These are phyloP conservation scores for Diarsia brunnea DNA, from an alignment of 2,888 invertebrate species.

Conservation along the genomic window DNA sequence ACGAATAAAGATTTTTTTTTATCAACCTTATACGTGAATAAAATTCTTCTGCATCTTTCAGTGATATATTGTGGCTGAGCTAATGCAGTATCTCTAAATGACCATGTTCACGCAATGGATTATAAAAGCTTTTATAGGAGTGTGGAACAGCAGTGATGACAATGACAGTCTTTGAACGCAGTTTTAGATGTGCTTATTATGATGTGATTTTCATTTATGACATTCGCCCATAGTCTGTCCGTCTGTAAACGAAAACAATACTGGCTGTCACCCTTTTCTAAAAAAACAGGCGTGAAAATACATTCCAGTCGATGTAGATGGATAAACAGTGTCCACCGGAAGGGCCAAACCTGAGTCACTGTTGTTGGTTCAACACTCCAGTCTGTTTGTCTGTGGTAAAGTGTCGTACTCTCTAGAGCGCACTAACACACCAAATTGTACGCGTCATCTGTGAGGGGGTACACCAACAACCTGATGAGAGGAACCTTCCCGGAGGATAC, in stretches of 20 bases:
- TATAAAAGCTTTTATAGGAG: background rate
- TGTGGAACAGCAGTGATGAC: background rate
- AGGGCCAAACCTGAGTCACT: constrained; percentile 53
- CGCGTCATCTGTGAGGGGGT: constrained; percentile 15
- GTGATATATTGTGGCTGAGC: background rate
- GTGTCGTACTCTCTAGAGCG: constrained; percentile 59
- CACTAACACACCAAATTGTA: constrained; percentile 62
- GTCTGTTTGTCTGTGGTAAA: constrained; percentile 69
- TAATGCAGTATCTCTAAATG: background rate
- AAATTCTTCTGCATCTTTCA: no score
- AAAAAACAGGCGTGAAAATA: constrained; percentile 28
- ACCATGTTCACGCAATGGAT: background rate
- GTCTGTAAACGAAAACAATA: background rate
- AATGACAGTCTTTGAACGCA: background rate
- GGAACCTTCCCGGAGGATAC: background rate
- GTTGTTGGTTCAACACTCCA: constrained; percentile 67
- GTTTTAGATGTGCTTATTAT: background rate
- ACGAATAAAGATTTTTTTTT: no score
- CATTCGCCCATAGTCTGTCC: background rate
- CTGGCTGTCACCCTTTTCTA: background rate
- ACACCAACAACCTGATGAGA: background rate
- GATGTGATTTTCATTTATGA: background rate
- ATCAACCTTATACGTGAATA: no score
- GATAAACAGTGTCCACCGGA: constrained; percentile 57
- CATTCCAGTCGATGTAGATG: constrained; percentile 24